phyloP scores from a whole-genome alignment of 2,888 invertebrate species.

The Synergus umbraculus region DNA sequence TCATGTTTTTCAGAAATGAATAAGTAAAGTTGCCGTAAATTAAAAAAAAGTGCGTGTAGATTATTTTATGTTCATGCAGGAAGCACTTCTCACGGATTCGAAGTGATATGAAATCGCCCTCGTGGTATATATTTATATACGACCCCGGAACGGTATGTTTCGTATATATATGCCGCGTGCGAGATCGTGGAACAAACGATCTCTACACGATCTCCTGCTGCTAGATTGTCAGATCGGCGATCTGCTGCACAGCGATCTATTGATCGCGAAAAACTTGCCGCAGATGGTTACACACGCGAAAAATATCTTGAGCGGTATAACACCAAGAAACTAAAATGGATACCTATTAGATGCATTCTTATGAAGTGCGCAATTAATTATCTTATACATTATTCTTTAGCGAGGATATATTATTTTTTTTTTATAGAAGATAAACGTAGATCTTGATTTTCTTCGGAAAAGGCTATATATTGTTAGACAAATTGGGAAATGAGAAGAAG shows the following conservation, averaged over 20 bases:
- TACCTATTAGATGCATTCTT: background rate
- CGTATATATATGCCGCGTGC: slow-evolving; percentile 67
- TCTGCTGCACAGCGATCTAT: slow-evolving; percentile 72
- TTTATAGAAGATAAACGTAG: background rate
- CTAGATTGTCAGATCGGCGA: slow-evolving; percentile 71
- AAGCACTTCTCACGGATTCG: slow-evolving; percentile 68
- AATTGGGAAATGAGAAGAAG: slow-evolving; percentile 29
- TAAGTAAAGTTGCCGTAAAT: background rate
- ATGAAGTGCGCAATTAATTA: background rate
- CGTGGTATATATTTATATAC: slow-evolving; percentile 45
- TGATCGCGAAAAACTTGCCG: slow-evolving; percentile 71
- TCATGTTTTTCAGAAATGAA: slow-evolving; percentile 4
- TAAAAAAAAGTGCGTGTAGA: background rate
- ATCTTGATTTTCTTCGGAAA: slow-evolving; percentile 12
- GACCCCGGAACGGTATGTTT: slow-evolving; percentile 63
- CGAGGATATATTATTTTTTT: too few species aligned
- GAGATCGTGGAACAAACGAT: slow-evolving; percentile 72
- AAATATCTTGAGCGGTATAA: slow-evolving; percentile 58
- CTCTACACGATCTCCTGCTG: slow-evolving; percentile 74
- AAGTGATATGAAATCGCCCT: slow-evolving; percentile 62
- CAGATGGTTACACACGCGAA: slow-evolving; percentile 62
- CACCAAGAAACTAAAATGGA: background rate
- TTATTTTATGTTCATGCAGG: slow-evolving; percentile 44
- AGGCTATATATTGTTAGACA: slow-evolving; percentile 32
- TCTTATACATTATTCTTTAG: too few species aligned